These are phyloP conservation scores for Punctoribates punctum DNA, from an alignment of 2,888 invertebrate species.

Conservation along the genomic window DNA sequence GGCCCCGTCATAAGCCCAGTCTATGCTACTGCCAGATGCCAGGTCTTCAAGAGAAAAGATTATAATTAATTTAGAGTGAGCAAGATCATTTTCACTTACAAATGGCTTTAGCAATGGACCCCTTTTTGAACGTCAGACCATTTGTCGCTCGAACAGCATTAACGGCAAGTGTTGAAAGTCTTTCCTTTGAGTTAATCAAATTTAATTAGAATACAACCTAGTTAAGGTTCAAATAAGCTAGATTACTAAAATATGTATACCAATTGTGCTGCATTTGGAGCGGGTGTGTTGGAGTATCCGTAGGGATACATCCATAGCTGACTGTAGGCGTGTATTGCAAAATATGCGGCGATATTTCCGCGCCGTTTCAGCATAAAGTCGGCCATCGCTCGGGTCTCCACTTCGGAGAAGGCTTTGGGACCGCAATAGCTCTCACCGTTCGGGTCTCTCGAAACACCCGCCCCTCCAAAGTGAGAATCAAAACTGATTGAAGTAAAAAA, in stretches of 20 bases:
- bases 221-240: background rate
- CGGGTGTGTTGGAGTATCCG: constrained; percentile 52
- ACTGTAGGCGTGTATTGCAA: constrained; percentile 55
- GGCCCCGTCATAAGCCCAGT: constrained; percentile 23
- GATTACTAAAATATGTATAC: constrained; percentile 32
- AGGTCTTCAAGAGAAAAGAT: background rate
- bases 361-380: constrained; percentile 48
- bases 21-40: constrained; percentile 16
- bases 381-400: constrained; percentile 51
- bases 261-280: constrained; percentile 49
- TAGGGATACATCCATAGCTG: constrained; percentile 55
- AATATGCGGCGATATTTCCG: constrained; percentile 50
- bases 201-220: background rate
- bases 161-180: constrained; percentile 15
- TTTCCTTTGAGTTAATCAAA: background rate
- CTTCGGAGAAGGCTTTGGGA: constrained; percentile 52
- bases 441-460: constrained; percentile 48
- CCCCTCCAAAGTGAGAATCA: background rate
- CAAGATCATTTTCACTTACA: constrained; percentile 16
- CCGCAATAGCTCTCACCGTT: constrained; percentile 54
- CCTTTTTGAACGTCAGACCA: constrained; percentile 27
- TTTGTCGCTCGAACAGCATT: background rate
- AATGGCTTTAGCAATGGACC: constrained; percentile 35
- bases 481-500: background rate
- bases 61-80: background rate